These are phyloP conservation scores for Heliconius charithonia DNA, from an alignment of 2,888 invertebrate genomes.

Conservation along the genomic window DNA sequence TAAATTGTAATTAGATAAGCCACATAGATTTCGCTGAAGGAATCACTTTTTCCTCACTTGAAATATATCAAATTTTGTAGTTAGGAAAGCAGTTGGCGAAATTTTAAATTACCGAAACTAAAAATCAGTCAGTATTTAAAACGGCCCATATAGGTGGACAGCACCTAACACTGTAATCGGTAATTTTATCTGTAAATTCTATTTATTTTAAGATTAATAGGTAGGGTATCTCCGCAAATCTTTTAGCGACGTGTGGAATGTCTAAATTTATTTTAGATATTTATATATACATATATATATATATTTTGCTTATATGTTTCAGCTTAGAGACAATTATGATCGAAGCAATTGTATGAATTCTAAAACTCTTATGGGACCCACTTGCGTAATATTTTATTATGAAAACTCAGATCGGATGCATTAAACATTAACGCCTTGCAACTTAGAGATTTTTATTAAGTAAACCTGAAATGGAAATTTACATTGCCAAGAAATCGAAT, in stretches of 20 bases:
- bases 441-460: slow-evolving; percentile 44
- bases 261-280: slow-evolving; percentile 63
- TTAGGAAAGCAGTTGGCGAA: slow-evolving; percentile 74
- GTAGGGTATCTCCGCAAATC: slow-evolving; percentile 71
- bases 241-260: slow-evolving; percentile 63
- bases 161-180: slow-evolving; percentile 68
- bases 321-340: slow-evolving; percentile 54
- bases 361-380: slow-evolving; percentile 65
- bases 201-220: slow-evolving; percentile 78
- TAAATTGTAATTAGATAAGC: slow-evolving; percentile 61
- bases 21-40: slow-evolving; percentile 71
- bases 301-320: slow-evolving; percentile 62
- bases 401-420: slow-evolving; percentile 53
- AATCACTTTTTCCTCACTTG: slow-evolving; percentile 75
- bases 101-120: slow-evolving; percentile 75
- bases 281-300: slow-evolving; percentile 5
- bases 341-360: slow-evolving; percentile 67
- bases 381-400: slow-evolving; percentile 43
- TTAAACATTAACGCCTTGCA: slow-evolving; percentile 52
- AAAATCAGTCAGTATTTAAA: slow-evolving; percentile 72
- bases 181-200: slow-evolving; percentile 73
- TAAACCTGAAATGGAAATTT: slow-evolving; percentile 15
- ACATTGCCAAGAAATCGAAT: slow-evolving; percentile 32
- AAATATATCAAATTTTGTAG: slow-evolving; percentile 75
- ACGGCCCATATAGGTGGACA: slow-evolving; percentile 56